Evolutionary conservation across 2,888 invertebrate species (phyloP), one percentile per base, ranked within the genome.

Genomic region (Malacosoma neustria): DNA sequence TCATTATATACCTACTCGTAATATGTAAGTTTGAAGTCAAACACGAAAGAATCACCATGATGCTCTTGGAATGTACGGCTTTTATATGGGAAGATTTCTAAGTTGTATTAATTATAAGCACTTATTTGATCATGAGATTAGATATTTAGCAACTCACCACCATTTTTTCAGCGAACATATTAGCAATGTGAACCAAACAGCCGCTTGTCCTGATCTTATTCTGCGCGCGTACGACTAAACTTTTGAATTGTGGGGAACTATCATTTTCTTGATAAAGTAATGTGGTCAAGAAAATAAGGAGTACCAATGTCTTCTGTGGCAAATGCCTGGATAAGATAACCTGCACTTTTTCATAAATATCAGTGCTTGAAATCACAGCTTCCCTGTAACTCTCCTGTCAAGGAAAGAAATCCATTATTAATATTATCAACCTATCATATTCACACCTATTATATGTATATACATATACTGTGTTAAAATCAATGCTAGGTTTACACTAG

Each of bases 171-270:
- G 54, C 54, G 41, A 82, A 80, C 30, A 76, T 51, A 37, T 72
- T 57, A 29, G 58, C 54, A 68, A 85, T 71, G 6, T 56, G 51
- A 9, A 61, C 52, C 31, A 86, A 51, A 43, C 82, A 79, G 4
- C 85, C 84, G 45, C 74, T 81, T 33, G 48, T 54, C 45, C 77
- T 59, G 1, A 79, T 56, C 65, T 67, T 67, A 36, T 72, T 72
- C 40, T 63, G 69, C 2, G 74, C 72, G 41, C 68, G 61, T 4
- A 55, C 42, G 3, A 57, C 48, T 36, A 72, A 49, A 6, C 56
- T 49, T 30, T 43, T 54, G 39, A 57, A 12, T 44, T 51, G 6
- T 53, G 51, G 1, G 40, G 48, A 2, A 46, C 50, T 14, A 9
- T 58, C 66, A 1, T 58, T 51, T 9, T 60, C 58, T 3, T 47